A percentile compares a stretch with the other conserved stretches of the same genome.
These are phyloP conservation scores for Anguilla megastoma DNA, from an alignment of 2,797 vertebrate species.

Conservation along the genomic window DNA sequence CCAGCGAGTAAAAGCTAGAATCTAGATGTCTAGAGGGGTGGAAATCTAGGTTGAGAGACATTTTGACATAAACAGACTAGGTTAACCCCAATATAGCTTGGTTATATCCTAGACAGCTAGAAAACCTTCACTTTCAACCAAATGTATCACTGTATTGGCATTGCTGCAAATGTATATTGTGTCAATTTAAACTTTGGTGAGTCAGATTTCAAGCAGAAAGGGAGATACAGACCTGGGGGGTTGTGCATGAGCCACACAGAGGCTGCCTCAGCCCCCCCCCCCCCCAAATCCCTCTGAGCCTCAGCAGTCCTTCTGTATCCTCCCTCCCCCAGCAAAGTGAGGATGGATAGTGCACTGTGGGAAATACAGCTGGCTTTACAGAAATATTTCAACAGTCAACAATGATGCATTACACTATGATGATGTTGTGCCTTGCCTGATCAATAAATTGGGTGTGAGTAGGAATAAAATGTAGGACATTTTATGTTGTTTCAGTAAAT, in stretches of 20 bases:
- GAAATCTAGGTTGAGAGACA: too few species aligned
- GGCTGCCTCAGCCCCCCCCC: not conserved
- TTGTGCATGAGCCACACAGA: not conserved
- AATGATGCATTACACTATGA: not conserved
- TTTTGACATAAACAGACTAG: not conserved
- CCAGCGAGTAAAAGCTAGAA: too few species aligned
- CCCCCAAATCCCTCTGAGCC: not conserved
- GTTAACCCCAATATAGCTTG: too few species aligned
- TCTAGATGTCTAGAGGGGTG: too few species aligned
- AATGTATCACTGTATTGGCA: not conserved
- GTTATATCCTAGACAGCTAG: too few species aligned
- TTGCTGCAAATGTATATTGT: not conserved
- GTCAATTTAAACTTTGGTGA: not conserved
- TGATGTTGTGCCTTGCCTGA: not conserved
- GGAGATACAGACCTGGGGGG: constrained; percentile 3
- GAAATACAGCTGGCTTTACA: not conserved
- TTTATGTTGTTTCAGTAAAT: not conserved
- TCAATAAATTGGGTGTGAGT: constrained; percentile 3
- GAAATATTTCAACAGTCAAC: not conserved
- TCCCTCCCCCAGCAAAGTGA: not conserved
- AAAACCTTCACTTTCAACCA: too few species aligned
- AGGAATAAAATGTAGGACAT: not conserved
- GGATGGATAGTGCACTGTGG: not conserved
- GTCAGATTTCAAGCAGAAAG: not conserved
- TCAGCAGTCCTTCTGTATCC: not conserved